A percentile compares a stretch with the other conserved stretches of the same genome.
Conservation (phyloP, 2,888 invertebrate genomes). For the Protula sp. region DNA sequence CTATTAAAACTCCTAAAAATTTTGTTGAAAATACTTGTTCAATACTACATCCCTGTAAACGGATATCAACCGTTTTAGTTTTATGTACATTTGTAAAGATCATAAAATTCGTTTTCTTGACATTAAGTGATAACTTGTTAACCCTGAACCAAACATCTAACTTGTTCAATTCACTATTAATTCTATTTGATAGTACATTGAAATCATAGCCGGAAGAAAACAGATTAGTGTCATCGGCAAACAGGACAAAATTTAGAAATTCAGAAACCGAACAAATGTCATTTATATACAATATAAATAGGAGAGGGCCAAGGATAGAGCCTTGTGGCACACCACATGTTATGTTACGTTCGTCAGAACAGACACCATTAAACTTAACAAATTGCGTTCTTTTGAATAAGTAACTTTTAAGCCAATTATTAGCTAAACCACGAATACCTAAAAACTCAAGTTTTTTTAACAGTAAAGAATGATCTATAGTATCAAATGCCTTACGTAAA, state of each 20-base stretch:
- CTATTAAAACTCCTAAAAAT: background rate
- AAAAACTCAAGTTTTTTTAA: background rate
- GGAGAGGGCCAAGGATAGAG: background rate
- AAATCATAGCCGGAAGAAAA: background rate
- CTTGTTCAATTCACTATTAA: background rate
- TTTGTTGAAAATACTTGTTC: background rate
- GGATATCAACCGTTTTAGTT: background rate
- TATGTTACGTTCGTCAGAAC: background rate
- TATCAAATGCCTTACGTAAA: background rate
- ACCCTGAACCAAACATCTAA: background rate
- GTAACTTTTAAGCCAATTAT: background rate
- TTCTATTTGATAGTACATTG: background rate
- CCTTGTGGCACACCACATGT: background rate
- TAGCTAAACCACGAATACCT: background rate
- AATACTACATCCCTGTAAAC: background rate
- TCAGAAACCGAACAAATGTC: background rate
- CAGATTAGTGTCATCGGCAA: background rate
- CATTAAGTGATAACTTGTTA: background rate
- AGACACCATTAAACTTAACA: background rate
- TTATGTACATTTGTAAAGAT: background rate
- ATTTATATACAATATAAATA: background rate
- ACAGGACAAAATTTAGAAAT: background rate
- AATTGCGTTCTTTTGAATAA: background rate
- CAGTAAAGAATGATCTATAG: background rate
- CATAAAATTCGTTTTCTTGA: background rate